Base-by-base conservation (phyloP, 2,113 vertebrate genomes). In the Gopherus flavomarginatus region DNA sequence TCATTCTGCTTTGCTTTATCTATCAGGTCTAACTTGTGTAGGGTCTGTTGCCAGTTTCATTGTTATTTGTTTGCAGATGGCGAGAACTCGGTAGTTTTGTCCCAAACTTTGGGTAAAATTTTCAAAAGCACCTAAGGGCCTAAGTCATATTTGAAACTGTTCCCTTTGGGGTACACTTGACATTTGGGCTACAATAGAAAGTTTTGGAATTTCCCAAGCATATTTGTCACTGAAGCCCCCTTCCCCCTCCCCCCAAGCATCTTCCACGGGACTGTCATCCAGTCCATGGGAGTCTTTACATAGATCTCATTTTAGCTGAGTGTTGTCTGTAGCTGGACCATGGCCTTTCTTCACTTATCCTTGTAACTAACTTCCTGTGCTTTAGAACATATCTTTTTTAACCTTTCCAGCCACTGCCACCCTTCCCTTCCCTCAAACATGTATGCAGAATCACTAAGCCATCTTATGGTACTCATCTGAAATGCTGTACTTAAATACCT, bases 1-100 rank as follows among this genome's bases (percentile, higher is more conserved):
- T 94, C 93, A 90, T 97, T 97, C 96, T 96, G 94, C 88, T 97
- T 97, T 94, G 94, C 96, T 92, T 93, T 87, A 65, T 94, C 26
- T 86, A 91, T 85, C 88, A 91, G 59, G 75, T 47, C 24, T 47
- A 47, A 44, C 38, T 44, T 27, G 22, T 78, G 42, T 78, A 27
- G 11, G 22, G 21, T 78, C 17, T 92, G 81, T 82, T 53, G 86
- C 85, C 90, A 81, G 78, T 88, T 96, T 57, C 92, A 57, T 91
- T 93, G 83, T 91, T 97, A 91, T 65, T 96, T 92, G 57, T 90
- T 81, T 69, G 75, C 72, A 54, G 53, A 8, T 22, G 21, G 53
- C 21, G 75, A 47, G 22, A 13, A 44, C 44, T 79, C 83, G 83
- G 78, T 53, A 81, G 89, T 0, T 94, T 85, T 94, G 93, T 65